A percentile compares a stretch with the other conserved stretches of the same genome.
phyloP scores from a whole-genome alignment of 2,797 vertebrate genomes.

The Nannoperca obscura region DNA sequence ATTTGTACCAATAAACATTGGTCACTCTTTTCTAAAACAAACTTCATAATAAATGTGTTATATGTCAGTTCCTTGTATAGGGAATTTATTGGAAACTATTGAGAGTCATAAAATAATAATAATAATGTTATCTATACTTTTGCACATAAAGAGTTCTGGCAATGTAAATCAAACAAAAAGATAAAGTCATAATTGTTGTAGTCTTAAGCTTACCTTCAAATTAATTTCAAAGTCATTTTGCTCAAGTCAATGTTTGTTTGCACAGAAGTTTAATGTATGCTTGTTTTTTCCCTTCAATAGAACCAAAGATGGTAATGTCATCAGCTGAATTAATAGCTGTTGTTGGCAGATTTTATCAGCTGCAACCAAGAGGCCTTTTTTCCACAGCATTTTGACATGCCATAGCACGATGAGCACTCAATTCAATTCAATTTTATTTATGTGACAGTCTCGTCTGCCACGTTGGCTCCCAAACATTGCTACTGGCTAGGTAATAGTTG shows the following conservation, averaged over 20 bases:
- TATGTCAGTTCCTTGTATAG: not conserved
- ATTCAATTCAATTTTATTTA: too few species aligned
- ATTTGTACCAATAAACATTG: too few species aligned
- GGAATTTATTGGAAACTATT: not conserved
- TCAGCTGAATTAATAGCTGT: too few species aligned
- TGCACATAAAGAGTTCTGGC: not conserved
- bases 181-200: not conserved
- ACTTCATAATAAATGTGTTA: not conserved
- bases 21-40: too few species aligned
- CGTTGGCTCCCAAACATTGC: too few species aligned
- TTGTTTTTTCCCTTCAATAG: not conserved
- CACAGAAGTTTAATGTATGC: not conserved
- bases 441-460: too few species aligned
- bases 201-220: not conserved
- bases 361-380: too few species aligned
- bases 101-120: too few species aligned
- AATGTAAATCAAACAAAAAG: not conserved
- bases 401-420: too few species aligned
- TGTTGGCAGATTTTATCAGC: not conserved
- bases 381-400: too few species aligned
- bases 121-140: too few species aligned
- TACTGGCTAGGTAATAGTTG: too few species aligned
- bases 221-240: not conserved
- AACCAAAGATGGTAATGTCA: not conserved
- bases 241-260: not conserved